Conservation (phyloP, 2,888 invertebrate genomes). For the Xylota sylvarum region DNA sequence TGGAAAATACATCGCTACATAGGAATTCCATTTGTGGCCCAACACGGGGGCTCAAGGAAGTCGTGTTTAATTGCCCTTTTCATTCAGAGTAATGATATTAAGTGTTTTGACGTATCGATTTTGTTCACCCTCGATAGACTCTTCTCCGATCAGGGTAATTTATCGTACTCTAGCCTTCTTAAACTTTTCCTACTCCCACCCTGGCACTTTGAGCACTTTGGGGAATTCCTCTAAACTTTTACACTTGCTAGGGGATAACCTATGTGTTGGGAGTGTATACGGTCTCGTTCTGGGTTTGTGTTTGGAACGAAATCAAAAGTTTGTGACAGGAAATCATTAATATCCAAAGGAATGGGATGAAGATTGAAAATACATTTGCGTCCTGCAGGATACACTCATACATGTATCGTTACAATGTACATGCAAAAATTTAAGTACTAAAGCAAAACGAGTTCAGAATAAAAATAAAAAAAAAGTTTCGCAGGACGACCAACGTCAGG, state of each 20-base stretch:
- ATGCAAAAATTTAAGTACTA: background rate
- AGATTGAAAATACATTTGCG: constrained; percentile 41
- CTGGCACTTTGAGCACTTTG: background rate
- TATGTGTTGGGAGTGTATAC: background rate
- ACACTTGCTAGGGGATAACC: background rate
- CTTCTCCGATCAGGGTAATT: constrained; percentile 37
- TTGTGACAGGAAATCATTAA: constrained; percentile 69
- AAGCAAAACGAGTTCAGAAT: background rate
- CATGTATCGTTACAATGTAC: background rate
- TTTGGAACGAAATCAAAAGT: constrained; percentile 52
- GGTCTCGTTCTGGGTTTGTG: constrained; percentile 1
- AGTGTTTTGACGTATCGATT: constrained; percentile 58
- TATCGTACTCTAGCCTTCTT: constrained; percentile 26
- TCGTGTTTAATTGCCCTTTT: constrained; percentile 54
- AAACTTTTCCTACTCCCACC: constrained; percentile 8
- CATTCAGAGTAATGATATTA: constrained; percentile 55
- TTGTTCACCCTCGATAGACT: constrained; percentile 30
- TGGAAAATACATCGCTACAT: background rate
- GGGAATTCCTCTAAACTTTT: constrained; percentile 34
- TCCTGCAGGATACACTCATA: background rate
- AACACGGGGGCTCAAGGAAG: constrained; percentile 1
- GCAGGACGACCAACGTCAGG: background rate
- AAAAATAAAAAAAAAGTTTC: background rate
- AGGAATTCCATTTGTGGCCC: constrained; percentile 17
- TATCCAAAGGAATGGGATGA: constrained; percentile 25